A percentile compares a stretch with the other conserved stretches of the same genome.
Evolutionary conservation across 92 coral and sea anemone species (phyloP).

Genomic region (Zoanthus solanderi): DNA sequence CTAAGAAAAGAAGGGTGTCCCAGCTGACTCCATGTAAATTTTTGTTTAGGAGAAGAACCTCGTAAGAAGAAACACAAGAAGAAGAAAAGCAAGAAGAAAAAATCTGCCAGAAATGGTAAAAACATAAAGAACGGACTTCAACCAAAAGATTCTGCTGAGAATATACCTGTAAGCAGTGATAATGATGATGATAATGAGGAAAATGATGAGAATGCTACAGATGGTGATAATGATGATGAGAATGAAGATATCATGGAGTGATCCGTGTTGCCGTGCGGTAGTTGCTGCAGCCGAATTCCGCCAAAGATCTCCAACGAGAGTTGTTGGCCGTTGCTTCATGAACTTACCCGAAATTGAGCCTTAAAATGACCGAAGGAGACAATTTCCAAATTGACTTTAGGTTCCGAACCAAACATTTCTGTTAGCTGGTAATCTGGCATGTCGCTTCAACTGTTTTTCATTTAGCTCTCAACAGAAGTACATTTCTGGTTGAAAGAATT

Average conservation of each 20-base stretch:
- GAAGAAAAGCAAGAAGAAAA: constrained; percentile 32
- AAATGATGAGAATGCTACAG: background rate
- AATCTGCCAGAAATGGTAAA: background rate
- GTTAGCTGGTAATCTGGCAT: no score
- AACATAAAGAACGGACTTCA: background rate
- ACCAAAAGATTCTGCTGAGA: background rate
- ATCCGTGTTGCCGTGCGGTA: background rate
- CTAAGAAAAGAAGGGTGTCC: background rate
- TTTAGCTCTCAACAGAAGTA: no score
- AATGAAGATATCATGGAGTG: background rate
- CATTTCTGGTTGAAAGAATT: no score
- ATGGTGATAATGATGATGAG: background rate
- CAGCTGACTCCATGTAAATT: background rate
- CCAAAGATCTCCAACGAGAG: no score
- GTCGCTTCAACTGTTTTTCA: no score
- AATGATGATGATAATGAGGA: background rate
- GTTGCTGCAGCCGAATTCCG: background rate
- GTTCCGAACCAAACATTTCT: no score
- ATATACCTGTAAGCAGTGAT: constrained; percentile 14
- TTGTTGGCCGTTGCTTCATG: no score
- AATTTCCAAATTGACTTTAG: no score
- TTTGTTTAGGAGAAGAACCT: constrained; percentile 39
- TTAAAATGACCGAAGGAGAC: no score
- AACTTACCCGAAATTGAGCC: no score
- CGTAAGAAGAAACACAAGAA: constrained; percentile 50